phyloP scores from a whole-genome alignment of 2,888 invertebrate genomes.

The Trissolcus japonicus region DNA sequence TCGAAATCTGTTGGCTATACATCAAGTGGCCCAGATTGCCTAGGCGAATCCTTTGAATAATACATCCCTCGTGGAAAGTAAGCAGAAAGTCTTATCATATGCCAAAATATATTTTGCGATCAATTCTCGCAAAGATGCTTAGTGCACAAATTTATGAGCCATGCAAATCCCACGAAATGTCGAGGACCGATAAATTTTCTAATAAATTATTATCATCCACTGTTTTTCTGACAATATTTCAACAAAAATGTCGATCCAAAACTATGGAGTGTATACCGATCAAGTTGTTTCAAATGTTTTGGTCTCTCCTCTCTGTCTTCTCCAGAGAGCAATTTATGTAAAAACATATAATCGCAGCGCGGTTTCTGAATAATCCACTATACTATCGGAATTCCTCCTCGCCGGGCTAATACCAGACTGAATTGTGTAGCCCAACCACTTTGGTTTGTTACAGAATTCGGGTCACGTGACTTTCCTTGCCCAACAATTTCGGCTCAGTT shows the following conservation, averaged over 20 bases:
- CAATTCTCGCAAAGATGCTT: constrained; percentile 32
- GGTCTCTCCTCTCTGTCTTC: too few species aligned
- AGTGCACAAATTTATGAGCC: constrained; percentile 21
- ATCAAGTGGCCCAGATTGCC: constrained; percentile 29
- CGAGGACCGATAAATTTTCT: constrained; percentile 15
- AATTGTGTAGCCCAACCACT: constrained; percentile 9
- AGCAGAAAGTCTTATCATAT: constrained; percentile 26
- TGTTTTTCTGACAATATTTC: too few species aligned
- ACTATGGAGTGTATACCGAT: too few species aligned
- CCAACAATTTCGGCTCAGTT: constrained; percentile 7
- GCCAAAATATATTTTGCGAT: constrained; percentile 36
- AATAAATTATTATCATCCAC: constrained; percentile 17
- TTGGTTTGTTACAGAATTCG: constrained; percentile 19
- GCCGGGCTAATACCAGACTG: constrained; percentile 4
- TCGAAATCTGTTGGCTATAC: constrained; percentile 24
- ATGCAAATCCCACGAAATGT: constrained; percentile 5
- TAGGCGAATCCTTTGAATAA: constrained; percentile 42
- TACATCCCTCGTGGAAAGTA: constrained; percentile 41
- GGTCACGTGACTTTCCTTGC: constrained; percentile 32
- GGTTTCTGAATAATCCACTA: constrained; percentile 6
- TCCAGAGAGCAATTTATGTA: background rate
- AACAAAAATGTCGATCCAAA: too few species aligned
- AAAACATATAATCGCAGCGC: constrained; percentile 9
- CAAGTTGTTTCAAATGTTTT: too few species aligned
- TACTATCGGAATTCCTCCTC: constrained; percentile 15